Conservation (phyloP, 2,888 invertebrate genomes). For the Linnaemya tessellans region DNA sequence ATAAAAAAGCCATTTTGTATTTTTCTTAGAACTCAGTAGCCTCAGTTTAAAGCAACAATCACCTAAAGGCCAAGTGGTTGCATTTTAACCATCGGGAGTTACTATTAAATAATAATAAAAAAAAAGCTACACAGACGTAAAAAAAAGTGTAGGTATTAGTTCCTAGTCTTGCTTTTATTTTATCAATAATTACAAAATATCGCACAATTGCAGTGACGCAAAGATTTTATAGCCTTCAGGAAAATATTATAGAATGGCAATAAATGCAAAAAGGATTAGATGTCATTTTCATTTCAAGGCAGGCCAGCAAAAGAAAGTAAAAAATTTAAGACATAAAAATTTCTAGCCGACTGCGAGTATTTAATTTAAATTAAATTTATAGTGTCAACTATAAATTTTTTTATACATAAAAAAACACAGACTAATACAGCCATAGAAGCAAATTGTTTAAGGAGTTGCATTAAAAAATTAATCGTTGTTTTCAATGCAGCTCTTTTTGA, state of each 20-base stretch:
- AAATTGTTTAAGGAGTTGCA: slow-evolving; percentile 8
- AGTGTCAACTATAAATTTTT: too few species aligned
- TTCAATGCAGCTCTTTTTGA: neutral
- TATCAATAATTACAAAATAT: slow-evolving; percentile 1
- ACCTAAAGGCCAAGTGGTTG: too few species aligned
- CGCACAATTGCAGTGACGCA: slow-evolving; percentile 16
- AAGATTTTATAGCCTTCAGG: neutral
- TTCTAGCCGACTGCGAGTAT: neutral
- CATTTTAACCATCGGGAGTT: too few species aligned
- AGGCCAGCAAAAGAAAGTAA: neutral
- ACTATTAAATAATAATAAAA: too few species aligned
- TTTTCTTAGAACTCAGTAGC: too few species aligned
- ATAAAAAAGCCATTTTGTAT: too few species aligned
- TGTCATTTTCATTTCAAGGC: slow-evolving; percentile 59
- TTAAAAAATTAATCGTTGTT: neutral
- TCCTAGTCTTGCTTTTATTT: neutral
- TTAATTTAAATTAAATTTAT: too few species aligned
- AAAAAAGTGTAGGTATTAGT: too few species aligned
- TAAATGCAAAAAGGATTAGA: slow-evolving; percentile 54
- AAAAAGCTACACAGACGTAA: too few species aligned
- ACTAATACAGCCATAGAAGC: neutral
- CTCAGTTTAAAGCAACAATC: too few species aligned
- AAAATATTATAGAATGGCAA: slow-evolving; percentile 29
- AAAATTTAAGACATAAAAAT: neutral
- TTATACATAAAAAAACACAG: neutral